Evolutionary conservation across 2,888 invertebrate species (phyloP).

Genomic region (Macrosoma leucophasiata): DNA sequence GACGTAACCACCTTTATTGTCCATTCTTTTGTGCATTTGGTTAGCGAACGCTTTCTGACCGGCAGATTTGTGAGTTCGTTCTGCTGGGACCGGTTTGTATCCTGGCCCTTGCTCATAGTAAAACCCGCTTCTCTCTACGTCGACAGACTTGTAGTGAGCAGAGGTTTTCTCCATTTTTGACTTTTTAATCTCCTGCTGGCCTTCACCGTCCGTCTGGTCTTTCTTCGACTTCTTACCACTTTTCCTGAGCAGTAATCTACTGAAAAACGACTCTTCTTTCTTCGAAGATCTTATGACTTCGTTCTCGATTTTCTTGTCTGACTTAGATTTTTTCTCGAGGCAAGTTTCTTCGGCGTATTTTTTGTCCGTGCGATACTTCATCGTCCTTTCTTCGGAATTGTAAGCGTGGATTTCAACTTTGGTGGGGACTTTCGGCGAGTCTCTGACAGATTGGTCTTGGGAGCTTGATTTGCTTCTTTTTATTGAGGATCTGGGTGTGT

Average conservation of each 20-base stretch:
- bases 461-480: conserved; percentile 70
- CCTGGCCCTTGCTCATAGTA: conserved; percentile 44
- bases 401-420: conserved; percentile 39
- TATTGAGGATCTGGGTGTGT: conserved; percentile 62
- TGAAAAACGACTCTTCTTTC: conserved; percentile 78
- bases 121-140: conserved; percentile 42
- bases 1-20: conserved; percentile 68
- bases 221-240: conserved; percentile 83
- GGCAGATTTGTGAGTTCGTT: conserved; percentile 60
- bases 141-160: conserved; percentile 54
- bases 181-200: conserved; percentile 56
- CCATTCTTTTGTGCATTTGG: conserved; percentile 69
- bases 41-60: conserved; percentile 69
- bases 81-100: conserved; percentile 57
- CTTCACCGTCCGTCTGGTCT: conserved; percentile 61
- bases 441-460: conserved; percentile 58
- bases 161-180: conserved; percentile 52
- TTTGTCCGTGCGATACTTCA: conserved; percentile 52
- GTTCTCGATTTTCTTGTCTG: conserved; percentile 65
- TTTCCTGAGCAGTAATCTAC: conserved; percentile 79
- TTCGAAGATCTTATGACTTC: conserved; percentile 68
- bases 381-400: conserved; percentile 52
- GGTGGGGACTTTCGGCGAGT: conserved; percentile 44
- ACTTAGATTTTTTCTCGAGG: conserved; percentile 67
- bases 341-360: conserved; percentile 65